Conservation (phyloP, 2,113 vertebrate species). For the Bubo scandiacus region DNA sequence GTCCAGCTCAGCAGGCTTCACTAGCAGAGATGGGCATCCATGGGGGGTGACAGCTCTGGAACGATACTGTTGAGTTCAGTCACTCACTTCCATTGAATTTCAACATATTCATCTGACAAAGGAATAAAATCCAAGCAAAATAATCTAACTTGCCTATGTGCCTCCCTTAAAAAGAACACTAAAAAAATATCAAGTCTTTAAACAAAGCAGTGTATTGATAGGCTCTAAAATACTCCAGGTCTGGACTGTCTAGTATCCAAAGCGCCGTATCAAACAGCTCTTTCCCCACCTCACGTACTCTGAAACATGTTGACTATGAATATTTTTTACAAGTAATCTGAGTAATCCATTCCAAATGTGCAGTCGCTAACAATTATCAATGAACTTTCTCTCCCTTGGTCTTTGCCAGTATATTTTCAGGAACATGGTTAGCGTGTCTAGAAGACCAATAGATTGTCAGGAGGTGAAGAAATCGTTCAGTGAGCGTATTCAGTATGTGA, state of each 20-base stretch:
- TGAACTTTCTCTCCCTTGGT: conserved; percentile 43
- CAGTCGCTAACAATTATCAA: not conserved
- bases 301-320: not conserved
- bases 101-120: not conserved
- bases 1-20: not conserved
- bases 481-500: not conserved
- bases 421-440: conserved; percentile 49
- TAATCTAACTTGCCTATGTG: not conserved
- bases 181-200: not conserved
- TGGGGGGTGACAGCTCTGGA: not conserved
- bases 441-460: conserved; percentile 22
- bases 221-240: not conserved
- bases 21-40: not conserved
- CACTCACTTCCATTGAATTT: not conserved
- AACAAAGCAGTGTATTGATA: not conserved
- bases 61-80: not conserved
- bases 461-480: not conserved
- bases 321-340: not conserved
- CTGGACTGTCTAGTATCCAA: not conserved
- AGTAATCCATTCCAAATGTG: not conserved
- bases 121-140: conserved; percentile 60
- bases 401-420: conserved; percentile 63
- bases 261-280: not conserved
- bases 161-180: conserved; percentile 5
- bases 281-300: conserved; percentile 36